Base-by-base conservation (phyloP, 2,888 invertebrate species). In the Drosophila planitibia region DNA sequence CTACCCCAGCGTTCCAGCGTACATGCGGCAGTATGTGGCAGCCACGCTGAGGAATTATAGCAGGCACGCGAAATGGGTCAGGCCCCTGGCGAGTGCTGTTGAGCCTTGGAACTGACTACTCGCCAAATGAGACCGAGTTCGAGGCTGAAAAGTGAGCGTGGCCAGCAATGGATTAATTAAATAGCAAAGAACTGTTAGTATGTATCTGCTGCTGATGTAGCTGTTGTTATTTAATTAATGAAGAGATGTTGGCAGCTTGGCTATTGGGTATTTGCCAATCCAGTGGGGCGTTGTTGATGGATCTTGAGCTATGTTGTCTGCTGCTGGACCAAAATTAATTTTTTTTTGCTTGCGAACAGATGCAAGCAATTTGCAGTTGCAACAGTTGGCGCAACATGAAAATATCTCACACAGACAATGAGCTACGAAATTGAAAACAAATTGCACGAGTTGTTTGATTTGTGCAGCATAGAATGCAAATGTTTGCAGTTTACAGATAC, bases 31-130 rank as follows among this genome's bases (percentile, higher is more conserved):
- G 65, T 47, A 59, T 67, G 71, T 66, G 51, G 64, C 69, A 55
- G 73, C 71, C 71, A 65, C 44, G 53, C 41, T 73, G 52, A 68
- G 57, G 67, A 75, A 52, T 70, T 76, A 69, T 66, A 62, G 70
- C 66, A 44, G 71, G 64, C 76, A 79, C 79, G 82, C 78, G 70
- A 86, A 89, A 86, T 89, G 87, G 89, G 84, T 86, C 85, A 85
- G 79, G 59, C 82, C 67, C 7, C 68, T 62, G 71, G 72, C 76
- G 19, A 55, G 25, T 19, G 19, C 30, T 33, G 51, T 53, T 16
- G 35, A 49, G 33, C 47, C 47, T 47, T 47, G 47, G 47, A 47
- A 47, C 47, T 16, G 47, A 25, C 47, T 47, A 25, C 65, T 33
- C 32, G 28, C 25, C 39, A 37, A 44, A 52, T 51, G 32, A 55